Conservation (phyloP, 1,140 invertebrate species). For the Araneus ventricosus region DNA sequence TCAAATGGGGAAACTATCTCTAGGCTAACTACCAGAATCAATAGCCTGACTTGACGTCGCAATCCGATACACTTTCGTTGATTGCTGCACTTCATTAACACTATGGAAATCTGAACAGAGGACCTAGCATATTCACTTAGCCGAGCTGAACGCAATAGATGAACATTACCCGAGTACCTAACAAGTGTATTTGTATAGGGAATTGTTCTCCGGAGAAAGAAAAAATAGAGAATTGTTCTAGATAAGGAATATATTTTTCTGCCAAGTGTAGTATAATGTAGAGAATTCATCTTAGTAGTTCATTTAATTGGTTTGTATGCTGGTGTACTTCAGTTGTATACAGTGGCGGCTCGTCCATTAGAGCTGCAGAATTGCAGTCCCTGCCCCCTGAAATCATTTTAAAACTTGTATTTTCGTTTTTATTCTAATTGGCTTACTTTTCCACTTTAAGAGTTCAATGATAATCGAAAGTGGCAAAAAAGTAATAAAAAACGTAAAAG, state of each 20-base stretch:
- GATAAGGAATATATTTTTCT: neutral
- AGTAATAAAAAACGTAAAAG: too few species aligned
- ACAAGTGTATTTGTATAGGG: neutral
- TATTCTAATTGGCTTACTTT: too few species aligned
- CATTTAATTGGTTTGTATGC: too few species aligned
- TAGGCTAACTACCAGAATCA: neutral
- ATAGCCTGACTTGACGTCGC: neutral
- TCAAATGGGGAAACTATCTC: neutral
- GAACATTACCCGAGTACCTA: neutral
- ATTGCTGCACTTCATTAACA: constrained; percentile 25
- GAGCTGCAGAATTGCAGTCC: too few species aligned
- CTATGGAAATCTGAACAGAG: constrained; percentile 22
- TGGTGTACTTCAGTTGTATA: too few species aligned
- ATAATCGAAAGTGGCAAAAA: too few species aligned
- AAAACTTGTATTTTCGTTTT: too few species aligned
- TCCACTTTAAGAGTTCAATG: too few species aligned
- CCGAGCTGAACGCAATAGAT: neutral
- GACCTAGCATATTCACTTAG: neutral
- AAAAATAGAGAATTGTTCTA: neutral
- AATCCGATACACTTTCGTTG: constrained; percentile 23
- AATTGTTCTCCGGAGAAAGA: neutral
- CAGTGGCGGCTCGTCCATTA: too few species aligned
- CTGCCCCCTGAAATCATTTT: too few species aligned
- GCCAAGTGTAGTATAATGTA: too few species aligned
- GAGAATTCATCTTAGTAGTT: too few species aligned